A percentile compares a stretch with the other conserved stretches of the same genome.
Conservation (phyloP, 2,113 vertebrate species). For the Ceyx cyanopectus region DNA sequence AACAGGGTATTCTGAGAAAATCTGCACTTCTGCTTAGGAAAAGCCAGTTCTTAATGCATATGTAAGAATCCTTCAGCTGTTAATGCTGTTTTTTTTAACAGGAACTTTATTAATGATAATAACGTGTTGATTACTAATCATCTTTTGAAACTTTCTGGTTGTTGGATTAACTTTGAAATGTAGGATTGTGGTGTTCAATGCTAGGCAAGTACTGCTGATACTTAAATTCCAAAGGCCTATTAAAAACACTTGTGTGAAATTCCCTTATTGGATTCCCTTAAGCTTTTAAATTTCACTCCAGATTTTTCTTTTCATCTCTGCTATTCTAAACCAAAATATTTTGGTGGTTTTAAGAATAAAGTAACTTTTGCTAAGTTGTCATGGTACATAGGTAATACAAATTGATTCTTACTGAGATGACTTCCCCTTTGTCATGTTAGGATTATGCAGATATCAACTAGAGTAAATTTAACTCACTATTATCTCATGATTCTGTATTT, state of each 20-base stretch:
- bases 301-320: neutral
- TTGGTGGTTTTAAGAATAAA: neutral
- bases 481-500: neutral
- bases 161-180: neutral
- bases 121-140: neutral
- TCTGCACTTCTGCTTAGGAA: neutral
- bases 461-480: neutral
- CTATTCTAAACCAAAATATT: neutral
- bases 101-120: neutral
- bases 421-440: neutral
- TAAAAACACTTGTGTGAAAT: neutral
- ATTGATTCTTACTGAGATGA: neutral
- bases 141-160: neutral
- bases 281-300: neutral
- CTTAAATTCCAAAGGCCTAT: neutral
- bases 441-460: neutral
- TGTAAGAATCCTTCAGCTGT: neutral
- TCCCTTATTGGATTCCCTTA: neutral
- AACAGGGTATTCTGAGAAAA: neutral
- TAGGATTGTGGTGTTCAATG: neutral
- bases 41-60: conserved; percentile 1
- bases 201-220: neutral
- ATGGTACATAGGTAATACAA: neutral
- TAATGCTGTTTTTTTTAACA: conserved; percentile 2
- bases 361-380: neutral